These are phyloP conservation scores for Thamnaconus septentrionalis DNA, from an alignment of 2,113 vertebrate genomes.

Conservation along the genomic window DNA sequence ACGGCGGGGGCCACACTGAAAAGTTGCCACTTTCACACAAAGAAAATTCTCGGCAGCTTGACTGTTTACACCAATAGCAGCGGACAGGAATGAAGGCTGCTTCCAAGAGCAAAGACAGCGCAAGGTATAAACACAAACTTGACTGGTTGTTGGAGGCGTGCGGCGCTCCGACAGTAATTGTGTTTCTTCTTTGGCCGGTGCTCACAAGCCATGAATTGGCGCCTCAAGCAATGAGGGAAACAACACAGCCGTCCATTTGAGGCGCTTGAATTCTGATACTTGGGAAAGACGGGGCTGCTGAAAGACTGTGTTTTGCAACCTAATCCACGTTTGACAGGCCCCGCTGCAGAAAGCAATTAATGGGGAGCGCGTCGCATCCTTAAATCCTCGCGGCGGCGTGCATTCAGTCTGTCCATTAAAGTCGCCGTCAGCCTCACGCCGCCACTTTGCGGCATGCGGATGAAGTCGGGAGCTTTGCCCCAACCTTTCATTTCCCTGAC, in stretches of 20 bases:
- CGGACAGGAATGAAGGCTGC: neutral
- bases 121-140: neutral
- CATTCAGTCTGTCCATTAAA: slow-evolving; percentile 66
- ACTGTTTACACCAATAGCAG: too few species aligned
- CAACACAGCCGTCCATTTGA: slow-evolving; percentile 23
- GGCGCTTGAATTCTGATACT: slow-evolving; percentile 2
- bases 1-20: too few species aligned
- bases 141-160: neutral
- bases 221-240: slow-evolving; percentile 20
- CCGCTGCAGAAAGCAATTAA: slow-evolving; percentile 48
- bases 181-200: slow-evolving; percentile 1
- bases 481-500: slow-evolving; percentile 57
- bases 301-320: slow-evolving; percentile 26
- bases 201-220: slow-evolving; percentile 9
- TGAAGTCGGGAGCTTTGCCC: slow-evolving; percentile 40
- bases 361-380: slow-evolving; percentile 38
- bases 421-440: slow-evolving; percentile 20
- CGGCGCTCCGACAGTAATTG: neutral
- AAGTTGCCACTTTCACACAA: too few species aligned
- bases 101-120: too few species aligned
- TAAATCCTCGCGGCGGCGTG: slow-evolving; percentile 42
- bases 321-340: slow-evolving; percentile 39
- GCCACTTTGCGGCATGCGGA: slow-evolving; percentile 62
- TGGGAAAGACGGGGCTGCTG: neutral
- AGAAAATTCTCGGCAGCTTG: too few species aligned